Conservation (phyloP, 2,888 invertebrate genomes). For the Corbicula japonica region DNA sequence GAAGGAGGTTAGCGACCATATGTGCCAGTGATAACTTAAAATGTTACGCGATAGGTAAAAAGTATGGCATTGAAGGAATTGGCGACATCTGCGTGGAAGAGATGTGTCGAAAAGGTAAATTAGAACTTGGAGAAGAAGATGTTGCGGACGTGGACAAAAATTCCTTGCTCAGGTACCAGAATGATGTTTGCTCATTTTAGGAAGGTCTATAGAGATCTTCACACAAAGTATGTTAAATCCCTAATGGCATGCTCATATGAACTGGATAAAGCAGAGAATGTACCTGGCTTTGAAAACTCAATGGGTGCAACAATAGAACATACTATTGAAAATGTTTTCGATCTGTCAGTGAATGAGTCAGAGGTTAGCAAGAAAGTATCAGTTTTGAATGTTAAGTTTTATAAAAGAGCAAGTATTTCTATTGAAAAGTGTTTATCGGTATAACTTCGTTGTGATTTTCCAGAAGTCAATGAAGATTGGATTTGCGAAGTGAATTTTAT, state of each 20-base stretch:
- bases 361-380: conserved; percentile 9
- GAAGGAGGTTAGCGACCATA: not conserved
- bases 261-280: not conserved
- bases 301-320: conserved; percentile 12
- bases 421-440: conserved; percentile 12
- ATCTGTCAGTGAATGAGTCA: not conserved
- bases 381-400: conserved; percentile 15
- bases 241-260: not conserved
- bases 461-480: conserved; percentile 13
- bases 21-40: too few relatives aligned
- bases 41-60: not conserved
- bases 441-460: conserved; percentile 10
- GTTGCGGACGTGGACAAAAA: too few relatives aligned
- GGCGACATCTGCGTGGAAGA: not conserved
- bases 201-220: not conserved
- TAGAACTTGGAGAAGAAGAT: too few relatives aligned
- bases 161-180: too few relatives aligned
- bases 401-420: not conserved
- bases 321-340: conserved; percentile 10
- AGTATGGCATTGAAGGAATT: not conserved
- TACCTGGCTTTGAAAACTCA: conserved; percentile 10
- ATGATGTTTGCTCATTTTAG: not conserved
- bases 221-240: conserved; percentile 3
- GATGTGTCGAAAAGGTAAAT: too few relatives aligned
- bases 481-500: conserved; percentile 11